Percentiles rank a stretch among this genome's conserved stretches.
These are phyloP conservation scores for Sericinus montela DNA, from an alignment of 2,888 invertebrate species.

Conservation along the genomic window DNA sequence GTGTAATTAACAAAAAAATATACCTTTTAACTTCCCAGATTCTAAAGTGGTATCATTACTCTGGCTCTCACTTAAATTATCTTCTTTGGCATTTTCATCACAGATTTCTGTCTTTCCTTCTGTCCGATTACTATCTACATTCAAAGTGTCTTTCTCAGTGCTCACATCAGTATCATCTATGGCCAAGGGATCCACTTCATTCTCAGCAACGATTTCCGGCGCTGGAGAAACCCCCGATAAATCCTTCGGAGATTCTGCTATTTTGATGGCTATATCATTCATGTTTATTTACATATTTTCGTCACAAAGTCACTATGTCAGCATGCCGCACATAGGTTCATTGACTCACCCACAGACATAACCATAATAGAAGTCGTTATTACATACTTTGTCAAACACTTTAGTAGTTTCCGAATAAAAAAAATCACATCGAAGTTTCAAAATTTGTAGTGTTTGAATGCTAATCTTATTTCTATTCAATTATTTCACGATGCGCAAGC, in stretches of 20 bases:
- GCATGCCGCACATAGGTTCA: conserved; percentile 64
- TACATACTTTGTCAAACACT: conserved; percentile 19
- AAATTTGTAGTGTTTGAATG: conserved; percentile 49
- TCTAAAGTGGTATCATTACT: conserved; percentile 32
- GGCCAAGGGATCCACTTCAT: conserved; percentile 66
- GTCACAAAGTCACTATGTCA: conserved; percentile 64
- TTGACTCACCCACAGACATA: conserved; percentile 60
- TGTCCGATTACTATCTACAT: conserved; percentile 30
- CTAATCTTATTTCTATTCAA: conserved; percentile 47
- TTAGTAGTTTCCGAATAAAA: conserved; percentile 23
- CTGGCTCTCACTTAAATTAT: conserved; percentile 43
- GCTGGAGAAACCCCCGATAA: conserved; percentile 44
- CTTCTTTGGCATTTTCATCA: conserved; percentile 77
- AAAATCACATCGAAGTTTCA: conserved; percentile 35
- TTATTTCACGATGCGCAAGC: conserved; percentile 59
- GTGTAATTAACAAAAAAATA: background rate
- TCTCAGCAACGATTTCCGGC: conserved; percentile 42
- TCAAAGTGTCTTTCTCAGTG: conserved; percentile 36
- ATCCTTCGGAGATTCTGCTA: conserved; percentile 66
- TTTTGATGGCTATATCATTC: conserved; percentile 74
- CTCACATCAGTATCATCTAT: conserved; percentile 48
- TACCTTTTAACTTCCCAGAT: conserved; percentile 25
- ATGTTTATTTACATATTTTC: conserved; percentile 79
- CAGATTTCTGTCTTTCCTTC: conserved; percentile 51
- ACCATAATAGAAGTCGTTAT: conserved; percentile 32